These are phyloP conservation scores for Naso thynnoides DNA, from an alignment of 2,797 vertebrate genomes.

Conservation along the genomic window DNA sequence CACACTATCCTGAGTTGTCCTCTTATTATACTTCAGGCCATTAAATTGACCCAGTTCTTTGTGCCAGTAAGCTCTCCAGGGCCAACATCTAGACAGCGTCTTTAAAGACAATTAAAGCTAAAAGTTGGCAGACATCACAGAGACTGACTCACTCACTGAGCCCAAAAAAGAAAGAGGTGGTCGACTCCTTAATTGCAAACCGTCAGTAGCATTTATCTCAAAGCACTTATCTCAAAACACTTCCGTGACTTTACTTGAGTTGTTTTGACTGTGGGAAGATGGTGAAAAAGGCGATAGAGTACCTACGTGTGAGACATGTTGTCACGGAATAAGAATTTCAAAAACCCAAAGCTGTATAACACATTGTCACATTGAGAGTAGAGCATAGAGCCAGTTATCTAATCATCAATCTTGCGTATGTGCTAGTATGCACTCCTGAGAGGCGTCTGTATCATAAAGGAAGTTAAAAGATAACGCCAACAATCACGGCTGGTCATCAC, in stretches of 20 bases:
- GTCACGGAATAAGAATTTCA: slow-evolving; percentile 10
- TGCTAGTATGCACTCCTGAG: slow-evolving; percentile 17
- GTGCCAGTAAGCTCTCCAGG: slow-evolving; percentile 45
- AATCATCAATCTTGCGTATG: slow-evolving; percentile 23
- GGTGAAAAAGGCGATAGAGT: not conserved
- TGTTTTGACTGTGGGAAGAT: slow-evolving; percentile 4
- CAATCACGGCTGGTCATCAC: not conserved
- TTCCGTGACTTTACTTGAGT: not conserved
- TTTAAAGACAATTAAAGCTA: slow-evolving; percentile 66
- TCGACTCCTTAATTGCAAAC: slow-evolving; percentile 48
- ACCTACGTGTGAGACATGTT: not conserved
- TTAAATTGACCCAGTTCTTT: slow-evolving; percentile 53
- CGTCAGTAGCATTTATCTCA: slow-evolving; percentile 38
- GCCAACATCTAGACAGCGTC: slow-evolving; percentile 38
- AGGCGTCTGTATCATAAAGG: slow-evolving; percentile 16
- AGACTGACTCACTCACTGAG: slow-evolving; percentile 59
- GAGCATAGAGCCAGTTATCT: not conserved
- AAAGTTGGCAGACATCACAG: slow-evolving; percentile 64
- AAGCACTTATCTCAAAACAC: slow-evolving; percentile 33
- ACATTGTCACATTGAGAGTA: slow-evolving; percentile 13
- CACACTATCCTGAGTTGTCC: slow-evolving; percentile 39
- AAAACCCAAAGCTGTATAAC: not conserved
- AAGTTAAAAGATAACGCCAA: slow-evolving; percentile 16
- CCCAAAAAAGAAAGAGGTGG: slow-evolving; percentile 36
- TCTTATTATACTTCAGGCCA: slow-evolving; percentile 51